Evolutionary conservation across 2,888 invertebrate species (phyloP), one percentile per base, ranked within the genome.

Genomic region (Mythimna vitellina): DNA sequence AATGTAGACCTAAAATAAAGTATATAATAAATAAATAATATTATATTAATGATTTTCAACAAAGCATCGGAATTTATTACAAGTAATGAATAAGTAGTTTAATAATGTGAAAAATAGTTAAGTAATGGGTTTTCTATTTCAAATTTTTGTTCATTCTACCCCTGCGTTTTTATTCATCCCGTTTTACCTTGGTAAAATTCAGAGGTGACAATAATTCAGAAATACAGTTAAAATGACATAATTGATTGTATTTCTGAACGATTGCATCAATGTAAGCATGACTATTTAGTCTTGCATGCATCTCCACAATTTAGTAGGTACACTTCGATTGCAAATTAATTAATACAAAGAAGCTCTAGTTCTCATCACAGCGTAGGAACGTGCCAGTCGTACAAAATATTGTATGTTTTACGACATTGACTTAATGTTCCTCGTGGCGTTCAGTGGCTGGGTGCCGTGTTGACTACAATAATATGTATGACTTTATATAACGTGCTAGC

Each of bases 361-460:
- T 49, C 17, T 35, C n/a, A 46, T 25, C 14, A 25, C 35, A 14
- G 5, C 4, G 12, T 20, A 49, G 25, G 3, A 49, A 62, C 56
- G 49, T 56, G 46, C 57, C 38, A 14, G n/a, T 32, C 17, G 17
- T 25, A 38, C 6, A 38, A 25, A 57, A 38, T 63, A 32, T 32
- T 57, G 51, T 51, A 58, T 63, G 42, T 57, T 73, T 73, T 42
- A 73, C 42, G 62, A 73, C 56, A 38, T 54, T 38, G 20, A 57
- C 62, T 54, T 61, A 54, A 71, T 46, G 60, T 46, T 71, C 12
- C 61, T 54, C 35, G 72, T 54, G 71, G 32, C 46, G 54, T 38
- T 62, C 61, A 72, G 73, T 71, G 46, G n/a, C 14, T 14, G 38
- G 29, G 20, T 20, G 20, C 14, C 14, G 56, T 70, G 35, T 25